A percentile compares a stretch with the other conserved stretches of the same genome.
These are phyloP conservation scores for Cardinalis cardinalis DNA, from an alignment of 2,113 vertebrate species.

Conservation along the genomic window DNA sequence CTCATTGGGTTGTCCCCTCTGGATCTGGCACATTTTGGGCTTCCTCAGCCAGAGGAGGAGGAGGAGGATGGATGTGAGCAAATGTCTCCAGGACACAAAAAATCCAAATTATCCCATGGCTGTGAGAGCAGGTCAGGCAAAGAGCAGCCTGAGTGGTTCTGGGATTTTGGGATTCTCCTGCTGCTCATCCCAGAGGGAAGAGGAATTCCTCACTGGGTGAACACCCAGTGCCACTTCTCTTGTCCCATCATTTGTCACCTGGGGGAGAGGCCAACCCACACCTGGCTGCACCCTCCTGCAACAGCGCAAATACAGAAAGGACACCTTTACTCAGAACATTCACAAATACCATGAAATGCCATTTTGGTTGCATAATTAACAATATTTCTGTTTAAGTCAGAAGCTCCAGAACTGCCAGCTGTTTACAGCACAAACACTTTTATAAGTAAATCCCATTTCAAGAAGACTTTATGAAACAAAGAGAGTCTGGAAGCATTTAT, in stretches of 20 bases:
- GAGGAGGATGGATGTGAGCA: not conserved
- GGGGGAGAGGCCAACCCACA: not conserved
- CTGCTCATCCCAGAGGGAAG: not conserved
- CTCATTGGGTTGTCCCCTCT: rapidly evolving
- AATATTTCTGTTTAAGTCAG: not conserved
- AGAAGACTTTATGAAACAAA: not conserved
- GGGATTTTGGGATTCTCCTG: not conserved
- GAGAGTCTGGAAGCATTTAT: not conserved
- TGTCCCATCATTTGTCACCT: not conserved
- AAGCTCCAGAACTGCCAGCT: not conserved
- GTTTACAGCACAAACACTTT: not conserved
- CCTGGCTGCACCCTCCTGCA: not conserved
- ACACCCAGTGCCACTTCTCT: not conserved
- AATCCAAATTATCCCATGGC: rapidly evolving
- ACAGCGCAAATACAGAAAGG: not conserved
- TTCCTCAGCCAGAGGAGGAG: not conserved
- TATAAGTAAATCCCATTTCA: not conserved
- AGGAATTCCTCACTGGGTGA: not conserved
- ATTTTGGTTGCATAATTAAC: not conserved
- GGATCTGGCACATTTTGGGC: not conserved
- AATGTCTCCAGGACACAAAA: not conserved
- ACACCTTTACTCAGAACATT: not conserved
- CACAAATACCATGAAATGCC: not conserved
- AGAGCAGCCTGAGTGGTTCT: rapidly evolving
- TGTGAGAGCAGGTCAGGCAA: not conserved